Percentiles rank a stretch among this genome's conserved stretches.
Evolutionary conservation across 2,888 invertebrate species (phyloP).

Genomic region (Meganola albula): DNA sequence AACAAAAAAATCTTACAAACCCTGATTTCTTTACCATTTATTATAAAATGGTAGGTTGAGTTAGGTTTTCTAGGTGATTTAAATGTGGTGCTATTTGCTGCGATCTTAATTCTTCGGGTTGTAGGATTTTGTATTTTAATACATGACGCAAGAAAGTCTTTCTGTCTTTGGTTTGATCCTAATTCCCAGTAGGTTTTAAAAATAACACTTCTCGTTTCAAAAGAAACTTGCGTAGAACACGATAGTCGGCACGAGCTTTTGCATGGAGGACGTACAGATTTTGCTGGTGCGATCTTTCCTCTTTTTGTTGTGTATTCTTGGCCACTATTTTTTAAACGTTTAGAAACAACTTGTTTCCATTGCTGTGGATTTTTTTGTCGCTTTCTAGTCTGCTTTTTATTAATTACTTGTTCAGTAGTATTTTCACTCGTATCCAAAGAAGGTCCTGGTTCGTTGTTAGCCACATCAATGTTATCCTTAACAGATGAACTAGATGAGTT

Average conservation of each 20-base stretch:
- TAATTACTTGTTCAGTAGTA: conserved; percentile 10
- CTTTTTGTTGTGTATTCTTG: conserved; percentile 15
- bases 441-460: conserved; percentile 9
- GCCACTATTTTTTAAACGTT: conserved; percentile 20
- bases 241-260: conserved; percentile 14
- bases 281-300: conserved; percentile 16
- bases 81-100: conserved; percentile 14
- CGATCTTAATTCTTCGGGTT: conserved; percentile 17
- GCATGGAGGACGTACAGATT: conserved; percentile 20
- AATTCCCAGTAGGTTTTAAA: conserved; percentile 21
- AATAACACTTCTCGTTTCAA: conserved; percentile 16
- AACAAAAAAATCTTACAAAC: conserved; percentile 22
- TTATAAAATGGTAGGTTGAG: conserved; percentile 18
- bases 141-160: conserved; percentile 22
- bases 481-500: conserved; percentile 10
- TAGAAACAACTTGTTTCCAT: conserved; percentile 18
- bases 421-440: conserved; percentile 9
- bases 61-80: conserved; percentile 22
- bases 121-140: conserved; percentile 15
- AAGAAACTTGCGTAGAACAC: conserved; percentile 19
- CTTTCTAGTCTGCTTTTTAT: conserved; percentile 14
- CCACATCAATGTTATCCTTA: conserved; percentile 7
- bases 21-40: conserved; percentile 17
- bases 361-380: conserved; percentile 15
- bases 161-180: conserved; percentile 18